Conservation (phyloP, 2,888 invertebrate genomes). For the Drosophila koepferae region DNA sequence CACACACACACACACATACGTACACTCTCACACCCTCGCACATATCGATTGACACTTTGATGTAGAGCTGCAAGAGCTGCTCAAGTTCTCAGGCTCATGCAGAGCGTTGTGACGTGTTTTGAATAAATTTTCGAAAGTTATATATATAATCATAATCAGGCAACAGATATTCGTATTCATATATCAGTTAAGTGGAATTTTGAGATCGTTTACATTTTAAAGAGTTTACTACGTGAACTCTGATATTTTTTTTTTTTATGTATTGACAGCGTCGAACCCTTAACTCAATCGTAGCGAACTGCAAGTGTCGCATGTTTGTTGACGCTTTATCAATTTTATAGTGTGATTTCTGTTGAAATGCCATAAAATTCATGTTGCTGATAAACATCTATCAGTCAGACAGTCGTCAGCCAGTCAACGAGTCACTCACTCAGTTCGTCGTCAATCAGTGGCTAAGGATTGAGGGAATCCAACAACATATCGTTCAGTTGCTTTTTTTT, state of each 20-base stretch:
- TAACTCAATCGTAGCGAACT: constrained; percentile 14
- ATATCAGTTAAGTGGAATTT: constrained; percentile 15
- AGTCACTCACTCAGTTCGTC: constrained; percentile 33
- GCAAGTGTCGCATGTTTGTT: constrained; percentile 40
- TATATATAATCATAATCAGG: background rate
- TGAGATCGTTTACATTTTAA: constrained; percentile 30
- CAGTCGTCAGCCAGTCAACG: constrained; percentile 8
- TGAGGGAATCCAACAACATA: constrained; percentile 14
- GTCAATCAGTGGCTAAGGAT: constrained; percentile 45
- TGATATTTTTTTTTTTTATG: constrained; percentile 2
- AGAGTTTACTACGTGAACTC: constrained; percentile 36
- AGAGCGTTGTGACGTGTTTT: constrained; percentile 29
- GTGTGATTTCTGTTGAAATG: constrained; percentile 72
- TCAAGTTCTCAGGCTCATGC: constrained; percentile 1
- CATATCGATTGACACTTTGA: constrained; percentile 50
- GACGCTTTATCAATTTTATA: constrained; percentile 70
- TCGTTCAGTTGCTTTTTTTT: constrained; percentile 18
- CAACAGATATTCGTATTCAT: background rate
- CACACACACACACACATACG: background rate
- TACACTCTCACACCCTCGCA: background rate
- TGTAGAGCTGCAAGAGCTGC: constrained; percentile 13
- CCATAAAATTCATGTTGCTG: constrained; percentile 64
- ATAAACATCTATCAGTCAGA: constrained; percentile 69
- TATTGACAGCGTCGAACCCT: constrained; percentile 9
- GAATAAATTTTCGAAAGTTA: constrained; percentile 31